Evolutionary conservation across 1,140 invertebrate species (phyloP).

Genomic region (Tribolium castaneum): DNA sequence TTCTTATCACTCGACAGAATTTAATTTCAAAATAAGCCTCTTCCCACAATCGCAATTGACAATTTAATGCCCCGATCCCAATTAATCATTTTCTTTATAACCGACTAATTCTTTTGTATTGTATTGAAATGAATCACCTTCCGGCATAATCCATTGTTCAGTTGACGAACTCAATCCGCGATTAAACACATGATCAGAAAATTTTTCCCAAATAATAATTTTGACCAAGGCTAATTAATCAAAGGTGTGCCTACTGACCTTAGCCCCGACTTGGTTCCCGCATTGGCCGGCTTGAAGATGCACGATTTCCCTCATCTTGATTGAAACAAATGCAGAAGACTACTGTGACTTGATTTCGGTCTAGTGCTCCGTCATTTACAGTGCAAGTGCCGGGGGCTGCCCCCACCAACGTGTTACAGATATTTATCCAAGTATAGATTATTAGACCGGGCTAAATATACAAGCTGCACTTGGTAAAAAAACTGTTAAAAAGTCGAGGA

Average conservation of each 20-base stretch:
- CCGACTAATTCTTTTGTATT: neutral
- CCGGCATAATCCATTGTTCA: neutral
- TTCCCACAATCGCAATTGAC: constrained; percentile 2
- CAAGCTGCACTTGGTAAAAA: constrained; percentile 3
- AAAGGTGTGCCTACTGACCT: constrained; percentile 45
- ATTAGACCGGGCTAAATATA: constrained; percentile 19
- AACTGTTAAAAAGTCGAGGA: neutral
- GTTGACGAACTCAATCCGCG: neutral
- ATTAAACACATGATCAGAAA: too few species aligned
- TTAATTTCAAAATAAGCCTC: neutral
- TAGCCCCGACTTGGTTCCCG: constrained; percentile 59
- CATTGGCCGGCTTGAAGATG: constrained; percentile 59
- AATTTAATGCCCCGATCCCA: neutral
- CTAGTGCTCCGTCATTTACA: neutral
- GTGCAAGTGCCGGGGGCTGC: neutral
- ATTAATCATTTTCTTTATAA: neutral
- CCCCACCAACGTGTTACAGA: constrained; percentile 28
- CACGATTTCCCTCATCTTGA: constrained; percentile 58
- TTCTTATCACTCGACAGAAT: neutral
- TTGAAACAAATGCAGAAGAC: constrained; percentile 15
- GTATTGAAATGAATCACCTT: constrained; percentile 4
- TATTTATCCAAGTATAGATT: constrained; percentile 33
- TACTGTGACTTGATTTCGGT: constrained; percentile 26
- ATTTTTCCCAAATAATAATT: neutral
- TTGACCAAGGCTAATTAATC: neutral